Percentiles rank a stretch among this genome's conserved stretches.
phyloP scores from a whole-genome alignment of 2,888 invertebrate genomes.

The Platerodrilus igneus region DNA sequence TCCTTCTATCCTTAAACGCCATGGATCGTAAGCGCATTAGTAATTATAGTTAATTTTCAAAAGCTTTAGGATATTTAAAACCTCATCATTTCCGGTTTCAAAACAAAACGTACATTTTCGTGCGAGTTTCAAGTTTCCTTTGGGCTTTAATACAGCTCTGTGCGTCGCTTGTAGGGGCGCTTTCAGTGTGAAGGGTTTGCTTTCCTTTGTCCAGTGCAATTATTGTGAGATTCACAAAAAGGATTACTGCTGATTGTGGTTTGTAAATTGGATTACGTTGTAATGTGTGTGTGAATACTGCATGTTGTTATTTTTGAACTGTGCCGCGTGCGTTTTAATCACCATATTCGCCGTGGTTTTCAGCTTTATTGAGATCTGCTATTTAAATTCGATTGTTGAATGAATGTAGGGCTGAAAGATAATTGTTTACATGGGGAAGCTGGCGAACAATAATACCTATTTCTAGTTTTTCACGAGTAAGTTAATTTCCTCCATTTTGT shows the following conservation, averaged over 20 bases:
- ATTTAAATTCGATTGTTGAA: conserved; percentile 13
- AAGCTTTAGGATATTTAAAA: too few species aligned
- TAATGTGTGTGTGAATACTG: conserved; percentile 19
- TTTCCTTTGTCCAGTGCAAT: conserved; percentile 19
- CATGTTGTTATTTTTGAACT: conserved; percentile 17
- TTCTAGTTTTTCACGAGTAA: too few species aligned
- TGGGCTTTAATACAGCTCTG: conserved; percentile 5
- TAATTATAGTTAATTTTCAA: too few species aligned
- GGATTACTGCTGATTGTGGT: conserved; percentile 22
- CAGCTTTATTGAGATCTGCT: conserved; percentile 11
- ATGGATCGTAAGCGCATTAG: too few species aligned
- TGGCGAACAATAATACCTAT: too few species aligned
- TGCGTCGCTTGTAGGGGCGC: conserved; percentile 11
- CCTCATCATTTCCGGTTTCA: too few species aligned
- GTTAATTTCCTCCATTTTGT: too few species aligned
- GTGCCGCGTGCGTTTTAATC: conserved; percentile 16
- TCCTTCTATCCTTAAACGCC: too few species aligned
- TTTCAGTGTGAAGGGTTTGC: conserved; percentile 2
- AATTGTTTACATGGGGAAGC: too few species aligned
- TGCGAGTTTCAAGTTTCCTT: conserved; percentile 2
- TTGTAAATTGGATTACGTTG: conserved; percentile 22
- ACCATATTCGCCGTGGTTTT: conserved; percentile 12
- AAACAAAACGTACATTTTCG: too few species aligned
- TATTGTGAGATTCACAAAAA: conserved; percentile 20
- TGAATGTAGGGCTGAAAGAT: conserved; percentile 9